Conservation (phyloP, 2,797 vertebrate genomes). For the Argentina silus region DNA sequence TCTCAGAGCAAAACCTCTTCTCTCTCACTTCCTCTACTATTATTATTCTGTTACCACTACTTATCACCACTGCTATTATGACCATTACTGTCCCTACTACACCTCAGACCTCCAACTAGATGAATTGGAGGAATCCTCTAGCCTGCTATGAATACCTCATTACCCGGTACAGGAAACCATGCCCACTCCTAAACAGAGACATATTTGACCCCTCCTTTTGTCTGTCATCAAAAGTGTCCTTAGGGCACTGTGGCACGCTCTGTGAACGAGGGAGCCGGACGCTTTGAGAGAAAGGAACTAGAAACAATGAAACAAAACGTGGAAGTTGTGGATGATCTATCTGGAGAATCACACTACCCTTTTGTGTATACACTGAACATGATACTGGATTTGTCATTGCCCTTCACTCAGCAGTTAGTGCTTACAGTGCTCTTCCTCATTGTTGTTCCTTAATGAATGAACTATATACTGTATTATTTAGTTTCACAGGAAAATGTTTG, state of each 20-base stretch:
- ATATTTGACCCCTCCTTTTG: not conserved
- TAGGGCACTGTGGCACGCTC: not conserved
- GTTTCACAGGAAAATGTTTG: not conserved
- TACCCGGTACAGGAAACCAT: not conserved
- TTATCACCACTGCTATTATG: no score
- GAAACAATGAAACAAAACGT: conserved; percentile 24
- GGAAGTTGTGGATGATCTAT: conserved; percentile 10
- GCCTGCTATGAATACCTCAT: not conserved
- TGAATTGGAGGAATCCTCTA: conserved; percentile 4
- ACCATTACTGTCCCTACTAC: not conserved
- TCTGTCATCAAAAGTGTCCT: conserved; percentile 10
- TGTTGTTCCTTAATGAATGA: not conserved
- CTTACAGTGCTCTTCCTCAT: not conserved
- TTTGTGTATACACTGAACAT: not conserved
- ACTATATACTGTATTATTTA: not conserved
- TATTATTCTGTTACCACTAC: no score
- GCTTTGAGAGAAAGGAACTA: conserved; percentile 11
- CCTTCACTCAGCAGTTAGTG: not conserved
- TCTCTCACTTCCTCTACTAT: no score
- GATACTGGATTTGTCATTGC: not conserved
- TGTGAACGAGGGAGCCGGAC: conserved; percentile 5
- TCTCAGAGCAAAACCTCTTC: not conserved
- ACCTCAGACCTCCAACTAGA: not conserved
- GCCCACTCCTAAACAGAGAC: not conserved
- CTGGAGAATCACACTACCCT: conserved; percentile 3